Conservation (phyloP, 2,113 vertebrate genomes). For the Eubucco bourcierii region DNA sequence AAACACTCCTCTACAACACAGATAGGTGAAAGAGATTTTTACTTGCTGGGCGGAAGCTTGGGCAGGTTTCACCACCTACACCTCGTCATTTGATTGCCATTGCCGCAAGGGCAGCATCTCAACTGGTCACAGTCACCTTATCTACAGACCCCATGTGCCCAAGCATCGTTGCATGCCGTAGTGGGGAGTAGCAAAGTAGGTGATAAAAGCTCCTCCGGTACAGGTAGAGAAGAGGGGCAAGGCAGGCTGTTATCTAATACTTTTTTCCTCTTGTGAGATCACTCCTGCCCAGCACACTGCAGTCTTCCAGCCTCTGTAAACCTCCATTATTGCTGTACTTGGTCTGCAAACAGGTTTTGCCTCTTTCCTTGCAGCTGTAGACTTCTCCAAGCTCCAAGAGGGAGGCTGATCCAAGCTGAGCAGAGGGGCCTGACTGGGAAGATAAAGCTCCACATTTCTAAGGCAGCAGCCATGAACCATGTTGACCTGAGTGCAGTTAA, state of each 20-base stretch:
- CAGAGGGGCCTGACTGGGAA: not conserved
- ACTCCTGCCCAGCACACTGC: not conserved
- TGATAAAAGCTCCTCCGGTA: not conserved
- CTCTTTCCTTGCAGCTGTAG: not conserved
- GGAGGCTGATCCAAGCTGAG: not conserved
- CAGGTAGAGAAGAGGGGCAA: rapidly evolving
- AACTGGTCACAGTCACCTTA: rapidly evolving
- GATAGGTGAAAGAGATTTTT: not conserved
- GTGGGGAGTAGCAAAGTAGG: not conserved
- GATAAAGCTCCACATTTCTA: not conserved
- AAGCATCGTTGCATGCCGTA: not conserved
- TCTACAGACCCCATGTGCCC: rapidly evolving
- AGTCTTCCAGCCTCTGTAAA: not conserved
- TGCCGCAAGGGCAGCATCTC: rapidly evolving
- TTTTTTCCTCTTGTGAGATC: not conserved
- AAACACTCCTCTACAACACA: not conserved
- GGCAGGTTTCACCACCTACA: not conserved
- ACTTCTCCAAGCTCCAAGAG: not conserved
- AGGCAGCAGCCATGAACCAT: not conserved
- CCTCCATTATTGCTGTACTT: not conserved
- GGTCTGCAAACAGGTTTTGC: not conserved
- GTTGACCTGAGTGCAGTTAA: rapidly evolving
- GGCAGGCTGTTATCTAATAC: not conserved
- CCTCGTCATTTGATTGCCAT: not conserved
- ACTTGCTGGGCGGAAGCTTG: not conserved